Percentiles rank a stretch among this genome's conserved stretches.
These are phyloP conservation scores for Poecilia latipinna DNA, from an alignment of 2,113 vertebrate species.

Conservation along the genomic window DNA sequence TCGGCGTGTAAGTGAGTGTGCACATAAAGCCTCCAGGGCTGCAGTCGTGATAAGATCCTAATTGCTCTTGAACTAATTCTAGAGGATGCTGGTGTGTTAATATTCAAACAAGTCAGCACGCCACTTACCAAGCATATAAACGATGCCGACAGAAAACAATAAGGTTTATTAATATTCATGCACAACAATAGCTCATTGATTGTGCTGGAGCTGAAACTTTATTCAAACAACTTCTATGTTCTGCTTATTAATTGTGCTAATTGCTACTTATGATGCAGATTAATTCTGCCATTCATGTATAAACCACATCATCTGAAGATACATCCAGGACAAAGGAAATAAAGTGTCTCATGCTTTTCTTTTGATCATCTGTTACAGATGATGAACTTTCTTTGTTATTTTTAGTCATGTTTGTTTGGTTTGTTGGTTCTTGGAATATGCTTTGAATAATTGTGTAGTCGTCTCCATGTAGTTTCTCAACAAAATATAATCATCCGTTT, in stretches of 20 bases:
- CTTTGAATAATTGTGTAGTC: not conserved
- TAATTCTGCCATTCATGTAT: not conserved
- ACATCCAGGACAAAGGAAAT: not conserved
- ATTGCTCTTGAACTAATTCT: conserved; percentile 57
- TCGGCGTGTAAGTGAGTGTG: conserved; percentile 13
- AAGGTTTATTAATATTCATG: not conserved
- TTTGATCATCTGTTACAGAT: not conserved
- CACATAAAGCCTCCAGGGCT: conserved; percentile 16
- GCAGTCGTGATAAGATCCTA: conserved; percentile 44
- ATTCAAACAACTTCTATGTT: not conserved
- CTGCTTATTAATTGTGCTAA: conserved; percentile 2
- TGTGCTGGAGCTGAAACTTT: not conserved
- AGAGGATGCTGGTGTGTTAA: conserved; percentile 26
- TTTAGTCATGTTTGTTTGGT: not conserved
- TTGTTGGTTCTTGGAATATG: not conserved
- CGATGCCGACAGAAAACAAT: conserved; percentile 24
- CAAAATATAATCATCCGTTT: not conserved
- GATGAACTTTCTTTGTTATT: not conserved
- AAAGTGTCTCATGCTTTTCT: not conserved
- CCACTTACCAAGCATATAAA: conserved; percentile 26
- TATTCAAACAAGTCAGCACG: conserved; percentile 5
- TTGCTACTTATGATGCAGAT: conserved; percentile 4
- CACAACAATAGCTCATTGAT: not conserved
- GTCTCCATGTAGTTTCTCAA: not conserved
- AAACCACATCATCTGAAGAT: not conserved